phyloP scores from a whole-genome alignment of 2,113 vertebrate species.

The Oryzias curvinotus region DNA sequence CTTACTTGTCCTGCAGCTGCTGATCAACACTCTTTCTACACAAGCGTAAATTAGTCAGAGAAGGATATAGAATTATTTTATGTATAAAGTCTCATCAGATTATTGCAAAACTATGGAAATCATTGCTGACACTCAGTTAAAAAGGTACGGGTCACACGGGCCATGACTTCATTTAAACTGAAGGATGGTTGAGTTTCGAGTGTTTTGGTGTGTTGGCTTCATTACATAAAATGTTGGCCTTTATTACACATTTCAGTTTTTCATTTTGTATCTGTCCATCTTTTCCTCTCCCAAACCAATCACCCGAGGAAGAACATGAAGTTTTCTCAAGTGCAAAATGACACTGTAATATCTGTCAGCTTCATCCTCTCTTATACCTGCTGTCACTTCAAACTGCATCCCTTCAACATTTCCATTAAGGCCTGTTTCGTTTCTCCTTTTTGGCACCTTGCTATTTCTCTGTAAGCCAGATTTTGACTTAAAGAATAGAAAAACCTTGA shows the following conservation, averaged over 20 bases:
- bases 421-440: conserved; percentile 33
- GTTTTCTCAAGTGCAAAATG: conserved; percentile 51
- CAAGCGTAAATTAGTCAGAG: too few species aligned
- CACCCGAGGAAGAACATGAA: conserved; percentile 60
- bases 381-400: conserved; percentile 51
- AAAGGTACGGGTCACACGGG: neutral
- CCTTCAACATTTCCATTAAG: conserved; percentile 56
- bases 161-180: neutral
- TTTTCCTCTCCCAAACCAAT: conserved; percentile 57
- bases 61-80: neutral
- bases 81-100: neutral
- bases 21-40: neutral
- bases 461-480: conserved; percentile 21
- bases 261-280: conserved; percentile 24
- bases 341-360: conserved; percentile 63
- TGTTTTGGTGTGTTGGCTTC: conserved; percentile 7
- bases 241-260: conserved; percentile 12
- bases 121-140: neutral
- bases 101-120: conserved; percentile 2
- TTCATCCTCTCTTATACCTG: conserved; percentile 50
- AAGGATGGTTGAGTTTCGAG: too few species aligned
- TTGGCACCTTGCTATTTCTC: conserved; percentile 16
- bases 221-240: neutral
- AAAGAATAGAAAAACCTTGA: conserved; percentile 16
- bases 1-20: neutral